phyloP scores from a whole-genome alignment of 2,113 vertebrate genomes.

The Micromys minutus region DNA sequence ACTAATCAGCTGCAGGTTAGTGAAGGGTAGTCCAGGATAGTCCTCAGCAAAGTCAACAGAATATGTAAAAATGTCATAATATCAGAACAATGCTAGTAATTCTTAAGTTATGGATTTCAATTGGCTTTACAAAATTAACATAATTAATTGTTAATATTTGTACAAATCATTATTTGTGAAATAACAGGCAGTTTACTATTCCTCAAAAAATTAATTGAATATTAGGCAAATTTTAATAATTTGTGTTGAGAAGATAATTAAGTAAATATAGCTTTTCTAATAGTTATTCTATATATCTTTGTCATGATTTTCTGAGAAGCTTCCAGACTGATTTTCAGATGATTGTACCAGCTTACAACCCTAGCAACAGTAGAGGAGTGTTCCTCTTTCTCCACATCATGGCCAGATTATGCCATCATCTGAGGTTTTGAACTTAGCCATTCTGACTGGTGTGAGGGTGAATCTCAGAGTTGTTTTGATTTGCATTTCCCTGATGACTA shows the following conservation, averaged over 20 bases:
- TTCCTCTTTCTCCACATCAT: too few species aligned
- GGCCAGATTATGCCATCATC: too few species aligned
- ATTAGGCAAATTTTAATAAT: neutral
- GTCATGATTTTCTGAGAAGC: neutral
- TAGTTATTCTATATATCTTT: neutral
- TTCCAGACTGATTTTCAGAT: too few species aligned
- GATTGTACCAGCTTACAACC: too few species aligned
- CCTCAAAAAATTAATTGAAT: neutral
- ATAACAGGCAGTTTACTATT: neutral
- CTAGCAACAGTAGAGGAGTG: too few species aligned
- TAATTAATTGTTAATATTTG: neutral
- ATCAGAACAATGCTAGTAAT: neutral
- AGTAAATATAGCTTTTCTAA: neutral
- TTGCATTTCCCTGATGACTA: too few species aligned
- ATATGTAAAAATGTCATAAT: neutral
- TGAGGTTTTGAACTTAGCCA: too few species aligned
- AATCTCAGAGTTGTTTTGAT: too few species aligned
- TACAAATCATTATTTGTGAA: neutral
- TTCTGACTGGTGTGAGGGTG: too few species aligned
- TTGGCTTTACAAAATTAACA: neutral
- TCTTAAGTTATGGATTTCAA: neutral
- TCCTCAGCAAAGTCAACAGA: neutral
- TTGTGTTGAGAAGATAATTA: neutral
- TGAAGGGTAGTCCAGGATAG: neutral
- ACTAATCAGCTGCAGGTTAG: neutral